A percentile compares a stretch with the other conserved stretches of the same genome.
These are phyloP conservation scores for Pardalotus punctatus DNA, from an alignment of 2,113 vertebrate genomes.

Conservation along the genomic window DNA sequence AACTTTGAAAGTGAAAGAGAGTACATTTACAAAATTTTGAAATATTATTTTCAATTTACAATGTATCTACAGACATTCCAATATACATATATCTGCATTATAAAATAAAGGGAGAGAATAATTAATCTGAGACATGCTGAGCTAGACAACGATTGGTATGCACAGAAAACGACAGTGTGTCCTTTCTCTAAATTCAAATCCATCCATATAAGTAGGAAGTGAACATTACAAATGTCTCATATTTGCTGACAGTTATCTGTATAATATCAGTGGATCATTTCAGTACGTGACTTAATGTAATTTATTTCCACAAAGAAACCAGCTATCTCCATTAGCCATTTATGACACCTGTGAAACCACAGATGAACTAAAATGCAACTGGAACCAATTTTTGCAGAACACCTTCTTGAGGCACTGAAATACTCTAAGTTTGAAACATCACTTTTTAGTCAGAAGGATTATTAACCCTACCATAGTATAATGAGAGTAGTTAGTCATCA, in stretches of 20 bases:
- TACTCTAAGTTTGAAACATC: background rate
- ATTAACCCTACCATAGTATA: background rate
- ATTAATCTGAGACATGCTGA: background rate
- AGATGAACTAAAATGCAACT: background rate
- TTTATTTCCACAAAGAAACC: background rate
- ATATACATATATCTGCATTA: background rate
- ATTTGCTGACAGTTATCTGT: background rate
- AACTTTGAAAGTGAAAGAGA: background rate
- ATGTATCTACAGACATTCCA: background rate
- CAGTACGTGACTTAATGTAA: background rate
- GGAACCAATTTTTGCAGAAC: background rate
- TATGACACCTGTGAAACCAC: background rate
- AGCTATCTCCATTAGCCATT: background rate
- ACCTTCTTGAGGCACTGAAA: background rate
- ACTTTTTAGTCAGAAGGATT: background rate
- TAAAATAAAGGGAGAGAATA: background rate
- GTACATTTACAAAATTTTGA: background rate
- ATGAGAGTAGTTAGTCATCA: background rate
- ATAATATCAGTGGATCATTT: background rate
- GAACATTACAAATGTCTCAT: background rate
- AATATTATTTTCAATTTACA: background rate
- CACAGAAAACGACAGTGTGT: background rate
- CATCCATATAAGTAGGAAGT: background rate
- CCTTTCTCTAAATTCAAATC: background rate
- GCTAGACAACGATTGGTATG: background rate